Evolutionary conservation across 2,888 invertebrate genomes (phyloP).

Genomic region (Cynaeus angustus): DNA sequence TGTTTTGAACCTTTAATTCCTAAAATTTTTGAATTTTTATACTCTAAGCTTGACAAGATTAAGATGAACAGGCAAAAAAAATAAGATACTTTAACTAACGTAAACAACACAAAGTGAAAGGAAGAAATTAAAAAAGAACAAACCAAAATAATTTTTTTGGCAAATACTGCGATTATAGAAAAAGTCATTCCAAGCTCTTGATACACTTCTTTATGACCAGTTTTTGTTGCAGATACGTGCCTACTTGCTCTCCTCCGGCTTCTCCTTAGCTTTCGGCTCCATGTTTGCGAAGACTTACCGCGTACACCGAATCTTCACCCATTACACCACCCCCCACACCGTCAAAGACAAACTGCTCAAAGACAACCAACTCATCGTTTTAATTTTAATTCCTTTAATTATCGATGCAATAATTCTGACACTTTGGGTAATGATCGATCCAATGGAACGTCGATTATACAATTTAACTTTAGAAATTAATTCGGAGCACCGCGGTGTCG

Average conservation of each 20-base stretch:
- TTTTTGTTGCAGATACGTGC: slow-evolving; percentile 81
- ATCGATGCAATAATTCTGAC: slow-evolving; percentile 89
- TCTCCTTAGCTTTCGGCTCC: slow-evolving; percentile 93
- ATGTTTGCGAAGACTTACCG: slow-evolving; percentile 97
- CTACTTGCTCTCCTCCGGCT: slow-evolving; percentile 91
- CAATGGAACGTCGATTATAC: slow-evolving; percentile 88
- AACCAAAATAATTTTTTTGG: too few relatives aligned
- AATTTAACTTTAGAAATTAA: slow-evolving; percentile 89
- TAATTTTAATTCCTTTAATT: slow-evolving; percentile 87
- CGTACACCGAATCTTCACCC: slow-evolving; percentile 92
- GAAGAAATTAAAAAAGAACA: too few relatives aligned
- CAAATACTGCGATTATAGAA: too few relatives aligned
- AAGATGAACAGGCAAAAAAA: too few relatives aligned
- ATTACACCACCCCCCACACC: slow-evolving; percentile 86
- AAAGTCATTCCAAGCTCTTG: too few relatives aligned
- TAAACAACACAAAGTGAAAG: too few relatives aligned
- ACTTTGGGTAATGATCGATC: slow-evolving; percentile 90
- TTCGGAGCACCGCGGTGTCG: slow-evolving; percentile 84
- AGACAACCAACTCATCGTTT: slow-evolving; percentile 90
- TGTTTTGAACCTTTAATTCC: too few relatives aligned
- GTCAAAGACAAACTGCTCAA: slow-evolving; percentile 93
- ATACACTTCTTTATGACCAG: too few relatives aligned
- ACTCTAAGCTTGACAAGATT: too few relatives aligned
- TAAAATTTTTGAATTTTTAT: too few relatives aligned
- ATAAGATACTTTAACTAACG: too few relatives aligned